These are phyloP conservation scores for Rutilus rutilus DNA, from an alignment of 2,113 vertebrate species.

Conservation along the genomic window DNA sequence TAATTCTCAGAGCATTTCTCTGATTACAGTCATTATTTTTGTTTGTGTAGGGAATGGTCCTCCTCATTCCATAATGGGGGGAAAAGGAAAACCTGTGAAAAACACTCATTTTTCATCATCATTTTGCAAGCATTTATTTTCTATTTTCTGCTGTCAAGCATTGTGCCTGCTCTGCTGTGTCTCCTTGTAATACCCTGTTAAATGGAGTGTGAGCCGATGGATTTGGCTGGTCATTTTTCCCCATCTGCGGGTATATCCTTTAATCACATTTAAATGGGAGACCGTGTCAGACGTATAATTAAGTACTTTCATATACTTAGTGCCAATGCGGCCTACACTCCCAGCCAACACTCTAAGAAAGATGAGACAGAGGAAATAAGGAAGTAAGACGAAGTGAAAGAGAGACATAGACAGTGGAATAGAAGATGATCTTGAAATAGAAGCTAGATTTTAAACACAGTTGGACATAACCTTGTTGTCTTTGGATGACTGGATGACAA, in stretches of 20 bases:
- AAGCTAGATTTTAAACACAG: not conserved
- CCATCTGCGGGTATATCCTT: conserved; percentile 67
- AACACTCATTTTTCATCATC: conserved; percentile 45
- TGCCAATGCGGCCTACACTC: conserved; percentile 24
- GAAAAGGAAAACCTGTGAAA: conserved; percentile 36
- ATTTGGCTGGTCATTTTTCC: conserved; percentile 71
- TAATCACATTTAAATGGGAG: conserved; percentile 73
- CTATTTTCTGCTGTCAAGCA: conserved; percentile 45
- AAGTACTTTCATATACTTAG: conserved; percentile 42
- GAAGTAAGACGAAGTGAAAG: not conserved
- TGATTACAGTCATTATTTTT: conserved; percentile 55
- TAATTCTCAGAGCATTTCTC: conserved; percentile 43
- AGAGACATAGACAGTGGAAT: not conserved
- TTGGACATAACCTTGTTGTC: conserved; percentile 12
- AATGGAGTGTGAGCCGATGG: conserved; percentile 71
- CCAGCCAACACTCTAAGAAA: conserved; percentile 2
- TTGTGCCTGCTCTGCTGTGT: conserved; percentile 40
- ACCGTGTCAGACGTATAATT: conserved; percentile 61
- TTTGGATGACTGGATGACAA: not conserved
- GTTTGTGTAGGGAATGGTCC: conserved; percentile 39
- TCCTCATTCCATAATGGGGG: conserved; percentile 6
- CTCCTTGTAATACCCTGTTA: conserved; percentile 62
- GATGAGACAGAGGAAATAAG: not conserved
- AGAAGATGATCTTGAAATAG: not conserved
- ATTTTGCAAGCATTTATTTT: conserved; percentile 46